Base-by-base conservation (phyloP, 2,888 invertebrate species). In the Plebejus argus region DNA sequence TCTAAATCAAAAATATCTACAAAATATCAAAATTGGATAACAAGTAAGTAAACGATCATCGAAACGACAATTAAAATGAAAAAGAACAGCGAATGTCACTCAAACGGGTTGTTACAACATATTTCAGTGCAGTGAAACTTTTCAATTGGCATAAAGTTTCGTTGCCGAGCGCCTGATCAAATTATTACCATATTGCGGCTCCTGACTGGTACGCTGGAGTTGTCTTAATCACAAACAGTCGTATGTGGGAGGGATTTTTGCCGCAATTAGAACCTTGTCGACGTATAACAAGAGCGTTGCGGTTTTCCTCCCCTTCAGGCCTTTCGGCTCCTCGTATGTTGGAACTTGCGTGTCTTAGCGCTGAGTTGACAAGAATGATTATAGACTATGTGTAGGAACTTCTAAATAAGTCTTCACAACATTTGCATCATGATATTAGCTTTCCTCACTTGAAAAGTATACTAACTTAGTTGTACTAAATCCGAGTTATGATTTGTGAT, bases 171-270 rank as follows among this genome's bases (percentile, higher is more conserved):
- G 88, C 87, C 86, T 93, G 91, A 93, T 93, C 92, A 91, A 93
- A 93, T 93, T 93, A 93, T 92, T 91, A 88, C 90, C 88, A 87
- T 90, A 90, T 91, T 90, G 91, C 88, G 89, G 90, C 85, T 85
- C 83, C 86, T 77, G 86, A 85, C 87, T 88, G 10, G n/a, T 58
- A 85, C 84, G 83, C 84, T 85, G 86, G 83, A 88, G 87, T 87
- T 84, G 78, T 78, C 79, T 78, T 80, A 82, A 82, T 81, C 79
- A 78, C 83, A 83, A 86, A 90, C 83, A 82, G 86, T 82, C 86
- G 23, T 85, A 88, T 82, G 79, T 83, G 76, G 76, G 77, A 74
- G 78, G 76, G 66, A 70, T 28, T 80, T 78, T 78, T 78, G 79
- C 56, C 53, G 79, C 39, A 83, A 77, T 81, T 79, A 33, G 80